Percentiles rank a stretch among this genome's conserved stretches.
Conservation (phyloP, 2,113 vertebrate genomes). For the Cyprichromis sp. region DNA sequence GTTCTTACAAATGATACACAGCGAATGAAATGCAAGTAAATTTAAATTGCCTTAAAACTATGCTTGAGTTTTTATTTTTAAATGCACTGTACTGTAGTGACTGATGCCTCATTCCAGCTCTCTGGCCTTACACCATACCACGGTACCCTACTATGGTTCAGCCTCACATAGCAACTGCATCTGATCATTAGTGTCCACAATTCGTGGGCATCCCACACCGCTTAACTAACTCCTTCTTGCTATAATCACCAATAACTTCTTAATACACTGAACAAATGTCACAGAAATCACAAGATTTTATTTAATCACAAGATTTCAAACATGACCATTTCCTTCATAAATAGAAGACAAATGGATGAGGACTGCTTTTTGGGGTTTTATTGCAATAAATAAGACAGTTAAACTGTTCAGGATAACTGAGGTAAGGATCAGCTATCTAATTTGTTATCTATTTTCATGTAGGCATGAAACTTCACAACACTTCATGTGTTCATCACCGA, state of each 20-base stretch:
- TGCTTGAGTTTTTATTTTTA: not conserved
- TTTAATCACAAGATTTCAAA: not conserved
- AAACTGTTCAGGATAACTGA: not conserved
- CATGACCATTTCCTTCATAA: not conserved
- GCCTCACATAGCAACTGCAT: not conserved
- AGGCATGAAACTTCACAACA: not conserved
- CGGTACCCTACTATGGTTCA: not conserved
- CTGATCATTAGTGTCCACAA: not conserved
- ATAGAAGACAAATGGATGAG: not conserved
- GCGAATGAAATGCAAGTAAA: not conserved
- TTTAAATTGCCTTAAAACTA: not conserved
- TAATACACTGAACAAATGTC: not conserved
- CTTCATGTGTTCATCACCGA: fast-evolving
- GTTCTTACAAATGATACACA: not conserved
- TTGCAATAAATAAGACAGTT: not conserved
- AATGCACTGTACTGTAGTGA: not conserved
- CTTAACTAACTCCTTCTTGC: not conserved
- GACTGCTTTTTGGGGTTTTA: not conserved
- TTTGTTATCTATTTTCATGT: not conserved
- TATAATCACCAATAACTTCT: not conserved
- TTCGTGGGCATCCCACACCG: fast-evolving
- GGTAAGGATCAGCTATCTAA: not conserved
- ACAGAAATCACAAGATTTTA: not conserved
- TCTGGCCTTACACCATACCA: not conserved
- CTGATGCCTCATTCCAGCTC: not conserved